Conservation (phyloP, 2,113 vertebrate species). For the Siphamia tubifer region DNA sequence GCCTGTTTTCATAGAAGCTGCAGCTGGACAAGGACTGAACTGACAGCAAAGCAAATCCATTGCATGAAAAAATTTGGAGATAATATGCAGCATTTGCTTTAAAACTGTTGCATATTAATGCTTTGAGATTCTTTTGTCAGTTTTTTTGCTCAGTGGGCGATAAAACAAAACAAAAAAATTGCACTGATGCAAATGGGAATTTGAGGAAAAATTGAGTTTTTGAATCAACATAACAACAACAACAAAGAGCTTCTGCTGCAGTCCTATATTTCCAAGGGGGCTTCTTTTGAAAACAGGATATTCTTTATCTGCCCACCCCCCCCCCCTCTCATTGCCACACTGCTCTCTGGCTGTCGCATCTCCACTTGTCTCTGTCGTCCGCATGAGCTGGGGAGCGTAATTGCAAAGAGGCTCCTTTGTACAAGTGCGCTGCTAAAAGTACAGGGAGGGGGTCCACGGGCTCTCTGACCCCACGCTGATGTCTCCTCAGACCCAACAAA, state of each 20-base stretch:
- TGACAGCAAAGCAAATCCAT: slow-evolving; percentile 50
- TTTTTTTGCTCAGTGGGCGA: slow-evolving; percentile 26
- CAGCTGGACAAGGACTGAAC: slow-evolving; percentile 70
- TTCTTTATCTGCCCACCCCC: slow-evolving; percentile 50
- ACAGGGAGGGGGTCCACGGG: slow-evolving; percentile 55
- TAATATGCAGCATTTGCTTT: slow-evolving; percentile 55
- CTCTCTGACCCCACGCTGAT: slow-evolving; percentile 44
- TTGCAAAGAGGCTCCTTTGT: slow-evolving; percentile 42
- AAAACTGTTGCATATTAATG: slow-evolving; percentile 68
- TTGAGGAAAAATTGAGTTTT: slow-evolving; percentile 43
- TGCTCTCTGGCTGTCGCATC: slow-evolving; percentile 54
- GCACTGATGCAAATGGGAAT: slow-evolving; percentile 36
- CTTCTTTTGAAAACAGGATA: slow-evolving; percentile 77
- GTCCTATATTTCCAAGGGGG: slow-evolving; percentile 51
- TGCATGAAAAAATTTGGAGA: slow-evolving; percentile 35
- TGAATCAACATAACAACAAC: slow-evolving; percentile 18
- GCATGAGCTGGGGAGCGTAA: slow-evolving; percentile 26
- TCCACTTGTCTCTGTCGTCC: slow-evolving; percentile 58
- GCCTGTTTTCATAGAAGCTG: slow-evolving; percentile 82
- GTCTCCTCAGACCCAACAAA: slow-evolving; percentile 35
- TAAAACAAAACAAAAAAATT: not conserved
- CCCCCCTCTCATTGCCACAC: slow-evolving; percentile 43
- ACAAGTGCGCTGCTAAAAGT: slow-evolving; percentile 45
- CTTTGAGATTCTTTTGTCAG: slow-evolving; percentile 34
- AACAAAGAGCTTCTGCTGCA: slow-evolving; percentile 53